Evolutionary conservation across 1,140 invertebrate species (phyloP).

Genomic region (Batillaria attramentaria): DNA sequence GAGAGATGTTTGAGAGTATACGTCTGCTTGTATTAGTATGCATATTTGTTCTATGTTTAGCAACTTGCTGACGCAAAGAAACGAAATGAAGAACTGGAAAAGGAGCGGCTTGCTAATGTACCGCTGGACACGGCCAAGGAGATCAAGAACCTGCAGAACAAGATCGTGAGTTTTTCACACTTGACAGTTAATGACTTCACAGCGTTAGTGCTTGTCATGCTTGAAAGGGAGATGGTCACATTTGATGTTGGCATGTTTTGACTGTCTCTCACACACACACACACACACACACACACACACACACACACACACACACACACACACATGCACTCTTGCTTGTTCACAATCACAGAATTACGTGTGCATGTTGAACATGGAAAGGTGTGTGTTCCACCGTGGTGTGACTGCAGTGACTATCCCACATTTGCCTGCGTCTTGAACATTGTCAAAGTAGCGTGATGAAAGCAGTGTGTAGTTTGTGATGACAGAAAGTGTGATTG

Average conservation of each 20-base stretch:
- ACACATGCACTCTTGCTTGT: too few relatives aligned
- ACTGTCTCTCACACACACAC: background rate
- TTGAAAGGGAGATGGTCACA: background rate
- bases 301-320: too few relatives aligned
- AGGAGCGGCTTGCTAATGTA: conserved; percentile 60
- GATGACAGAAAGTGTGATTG: background rate
- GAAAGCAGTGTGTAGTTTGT: too few relatives aligned
- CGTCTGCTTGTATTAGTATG: too few relatives aligned
- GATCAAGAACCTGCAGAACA: conserved; percentile 63
- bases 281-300: background rate
- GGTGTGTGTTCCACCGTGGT: too few relatives aligned
- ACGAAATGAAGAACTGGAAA: conserved; percentile 59
- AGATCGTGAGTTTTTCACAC: conserved; percentile 64
- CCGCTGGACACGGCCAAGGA: conserved; percentile 66
- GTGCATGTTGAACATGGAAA: too few relatives aligned
- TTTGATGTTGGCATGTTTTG: background rate
- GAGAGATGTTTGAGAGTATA: background rate
- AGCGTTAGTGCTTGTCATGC: background rate
- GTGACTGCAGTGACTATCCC: too few relatives aligned
- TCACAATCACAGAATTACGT: too few relatives aligned
- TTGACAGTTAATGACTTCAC: too few relatives aligned
- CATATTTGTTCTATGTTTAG: conserved; percentile 42
- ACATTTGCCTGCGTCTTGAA: too few relatives aligned
- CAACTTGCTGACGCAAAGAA: conserved; percentile 51
- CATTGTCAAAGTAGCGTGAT: too few relatives aligned